Conservation (phyloP, 2,888 invertebrate species). For the Leptopilina myrica region DNA sequence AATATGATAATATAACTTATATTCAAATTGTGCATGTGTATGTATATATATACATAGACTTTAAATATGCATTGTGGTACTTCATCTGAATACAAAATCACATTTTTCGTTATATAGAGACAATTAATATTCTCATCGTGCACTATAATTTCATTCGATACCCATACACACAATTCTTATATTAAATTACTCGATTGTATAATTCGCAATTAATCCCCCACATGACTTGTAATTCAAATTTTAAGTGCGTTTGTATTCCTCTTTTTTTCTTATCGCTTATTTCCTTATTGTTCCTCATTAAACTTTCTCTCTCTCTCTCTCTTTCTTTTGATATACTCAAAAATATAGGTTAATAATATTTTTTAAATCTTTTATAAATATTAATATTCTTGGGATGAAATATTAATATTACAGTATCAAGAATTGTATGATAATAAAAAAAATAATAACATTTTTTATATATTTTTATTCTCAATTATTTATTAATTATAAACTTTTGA, state of each 20-base stretch:
- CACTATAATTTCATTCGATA: constrained; percentile 36
- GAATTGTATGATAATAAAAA: too few relatives aligned
- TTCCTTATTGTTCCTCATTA: background rate
- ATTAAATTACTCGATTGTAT: constrained; percentile 34
- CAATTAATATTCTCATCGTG: constrained; percentile 38
- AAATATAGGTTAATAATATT: too few relatives aligned
- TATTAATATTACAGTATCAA: too few relatives aligned
- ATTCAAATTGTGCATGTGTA: constrained; percentile 3
- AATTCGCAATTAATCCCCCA: constrained; percentile 27
- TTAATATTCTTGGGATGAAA: too few relatives aligned
- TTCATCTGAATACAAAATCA: constrained; percentile 35
- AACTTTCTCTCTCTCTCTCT: background rate
- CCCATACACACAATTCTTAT: constrained; percentile 23
- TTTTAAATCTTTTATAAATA: too few relatives aligned
- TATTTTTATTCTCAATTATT: too few relatives aligned
- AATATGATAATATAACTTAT: constrained; percentile 25
- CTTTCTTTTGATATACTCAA: too few relatives aligned
- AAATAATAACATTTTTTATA: too few relatives aligned
- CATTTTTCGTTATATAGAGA: constrained; percentile 23
- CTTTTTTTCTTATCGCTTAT: background rate
- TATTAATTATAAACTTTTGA: too few relatives aligned
- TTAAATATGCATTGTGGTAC: constrained; percentile 36
- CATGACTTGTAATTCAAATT: constrained; percentile 1
- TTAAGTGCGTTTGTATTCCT: background rate
- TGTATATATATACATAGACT: background rate